These are phyloP conservation scores for Siniperca knerii DNA, from an alignment of 2,113 vertebrate species.

Conservation along the genomic window DNA sequence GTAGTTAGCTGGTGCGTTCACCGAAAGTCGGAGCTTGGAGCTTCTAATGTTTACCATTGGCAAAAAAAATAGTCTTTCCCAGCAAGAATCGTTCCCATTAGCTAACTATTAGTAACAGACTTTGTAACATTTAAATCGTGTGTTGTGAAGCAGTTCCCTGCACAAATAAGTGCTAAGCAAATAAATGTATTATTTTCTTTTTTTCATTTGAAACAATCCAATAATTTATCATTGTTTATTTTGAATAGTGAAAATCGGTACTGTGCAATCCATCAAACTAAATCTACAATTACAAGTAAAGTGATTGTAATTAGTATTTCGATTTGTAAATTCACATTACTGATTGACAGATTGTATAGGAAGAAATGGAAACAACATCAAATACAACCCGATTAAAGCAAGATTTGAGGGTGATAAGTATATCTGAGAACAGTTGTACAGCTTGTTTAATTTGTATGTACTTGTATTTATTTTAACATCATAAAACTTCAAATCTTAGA, in stretches of 20 bases:
- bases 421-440: neutral
- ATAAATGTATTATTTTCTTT: neutral
- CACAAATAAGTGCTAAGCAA: neutral
- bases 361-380: neutral
- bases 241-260: neutral
- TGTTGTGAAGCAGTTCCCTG: neutral
- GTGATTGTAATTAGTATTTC: neutral
- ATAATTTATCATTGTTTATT: neutral
- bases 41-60: neutral
- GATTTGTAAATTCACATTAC: neutral
- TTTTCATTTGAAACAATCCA: neutral
- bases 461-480: neutral
- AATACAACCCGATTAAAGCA: neutral
- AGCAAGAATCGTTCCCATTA: neutral
- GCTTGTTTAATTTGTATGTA: neutral
- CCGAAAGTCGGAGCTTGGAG: neutral
- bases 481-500: neutral
- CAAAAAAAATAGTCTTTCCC: neutral
- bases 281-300: too few species aligned
- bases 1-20: slow-evolving; percentile 62
- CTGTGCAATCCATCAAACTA: neutral
- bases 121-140: neutral
- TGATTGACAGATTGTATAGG: neutral
- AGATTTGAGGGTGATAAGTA: neutral
- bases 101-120: neutral